A percentile compares a stretch with the other conserved stretches of the same genome.
phyloP scores from a whole-genome alignment of 2,113 vertebrate species.

The Actenoides lindsayi region DNA sequence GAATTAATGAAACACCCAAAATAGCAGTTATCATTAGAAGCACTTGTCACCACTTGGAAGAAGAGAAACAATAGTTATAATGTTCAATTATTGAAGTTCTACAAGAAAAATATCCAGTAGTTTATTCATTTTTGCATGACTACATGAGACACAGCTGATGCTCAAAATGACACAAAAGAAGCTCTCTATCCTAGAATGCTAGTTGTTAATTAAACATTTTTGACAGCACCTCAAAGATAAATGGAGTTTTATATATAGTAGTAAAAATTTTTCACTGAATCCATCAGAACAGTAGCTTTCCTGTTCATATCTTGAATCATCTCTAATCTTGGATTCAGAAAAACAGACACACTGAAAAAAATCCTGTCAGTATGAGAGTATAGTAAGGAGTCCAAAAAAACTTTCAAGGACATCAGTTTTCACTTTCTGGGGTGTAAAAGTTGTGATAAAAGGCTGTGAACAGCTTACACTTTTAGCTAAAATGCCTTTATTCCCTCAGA shows the following conservation, averaged over 20 bases:
- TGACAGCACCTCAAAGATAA: not conserved
- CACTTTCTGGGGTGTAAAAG: not conserved
- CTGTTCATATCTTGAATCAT: not conserved
- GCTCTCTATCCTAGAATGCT: not conserved
- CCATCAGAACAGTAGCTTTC: not conserved
- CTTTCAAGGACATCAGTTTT: not conserved
- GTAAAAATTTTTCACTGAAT: not conserved
- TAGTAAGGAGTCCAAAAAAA: not conserved
- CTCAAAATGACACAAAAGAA: not conserved
- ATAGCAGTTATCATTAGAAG: not conserved
- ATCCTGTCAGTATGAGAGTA: not conserved
- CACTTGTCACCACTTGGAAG: not conserved
- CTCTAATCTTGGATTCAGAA: not conserved
- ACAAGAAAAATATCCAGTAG: not conserved
- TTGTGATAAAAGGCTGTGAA: not conserved
- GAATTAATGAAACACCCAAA: not conserved
- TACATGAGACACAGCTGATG: not conserved
- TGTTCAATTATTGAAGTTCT: not conserved
- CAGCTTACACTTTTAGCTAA: not conserved
- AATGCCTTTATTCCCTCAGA: not conserved
- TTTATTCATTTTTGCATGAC: not conserved
- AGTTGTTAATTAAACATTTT: not conserved
- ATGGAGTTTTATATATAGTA: not conserved
- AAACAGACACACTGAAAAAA: not conserved
- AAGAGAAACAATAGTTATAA: not conserved